phyloP scores from a whole-genome alignment of 2,113 vertebrate species.

The Oriolus oriolus region DNA sequence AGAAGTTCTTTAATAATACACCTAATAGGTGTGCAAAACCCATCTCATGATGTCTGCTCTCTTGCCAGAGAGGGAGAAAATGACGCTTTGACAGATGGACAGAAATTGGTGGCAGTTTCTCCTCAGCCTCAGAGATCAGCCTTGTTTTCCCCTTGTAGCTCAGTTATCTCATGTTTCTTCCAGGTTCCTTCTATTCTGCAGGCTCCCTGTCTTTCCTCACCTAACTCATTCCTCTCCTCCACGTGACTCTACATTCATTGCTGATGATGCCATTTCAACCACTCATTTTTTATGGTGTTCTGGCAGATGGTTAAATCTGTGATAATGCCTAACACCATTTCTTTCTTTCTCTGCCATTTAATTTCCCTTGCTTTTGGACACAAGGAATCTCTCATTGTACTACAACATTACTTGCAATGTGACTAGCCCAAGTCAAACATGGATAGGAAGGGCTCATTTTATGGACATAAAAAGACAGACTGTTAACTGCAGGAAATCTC shows the following conservation, averaged over 20 bases:
- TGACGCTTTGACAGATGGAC: background rate
- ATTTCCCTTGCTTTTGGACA: background rate
- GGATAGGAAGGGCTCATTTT: background rate
- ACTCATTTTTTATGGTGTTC: background rate
- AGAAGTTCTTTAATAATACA: slow-evolving; percentile 53
- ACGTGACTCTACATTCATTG: background rate
- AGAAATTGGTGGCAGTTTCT: background rate
- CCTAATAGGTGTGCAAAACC: slow-evolving; percentile 21
- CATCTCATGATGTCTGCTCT: background rate
- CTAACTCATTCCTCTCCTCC: background rate
- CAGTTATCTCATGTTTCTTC: background rate
- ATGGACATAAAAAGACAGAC: background rate
- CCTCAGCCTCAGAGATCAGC: background rate
- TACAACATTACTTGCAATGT: background rate
- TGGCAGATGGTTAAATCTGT: background rate
- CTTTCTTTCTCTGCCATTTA: background rate
- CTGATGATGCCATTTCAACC: background rate
- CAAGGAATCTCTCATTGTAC: background rate
- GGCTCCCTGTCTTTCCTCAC: background rate
- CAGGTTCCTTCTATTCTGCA: background rate
- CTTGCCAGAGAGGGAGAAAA: background rate
- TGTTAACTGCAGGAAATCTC: background rate
- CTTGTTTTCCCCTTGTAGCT: background rate
- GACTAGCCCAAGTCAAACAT: background rate
- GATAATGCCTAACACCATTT: background rate